A percentile compares a stretch with the other conserved stretches of the same genome.
phyloP scores from a whole-genome alignment of 23 tunicate species.

The Corella eumyota region DNA sequence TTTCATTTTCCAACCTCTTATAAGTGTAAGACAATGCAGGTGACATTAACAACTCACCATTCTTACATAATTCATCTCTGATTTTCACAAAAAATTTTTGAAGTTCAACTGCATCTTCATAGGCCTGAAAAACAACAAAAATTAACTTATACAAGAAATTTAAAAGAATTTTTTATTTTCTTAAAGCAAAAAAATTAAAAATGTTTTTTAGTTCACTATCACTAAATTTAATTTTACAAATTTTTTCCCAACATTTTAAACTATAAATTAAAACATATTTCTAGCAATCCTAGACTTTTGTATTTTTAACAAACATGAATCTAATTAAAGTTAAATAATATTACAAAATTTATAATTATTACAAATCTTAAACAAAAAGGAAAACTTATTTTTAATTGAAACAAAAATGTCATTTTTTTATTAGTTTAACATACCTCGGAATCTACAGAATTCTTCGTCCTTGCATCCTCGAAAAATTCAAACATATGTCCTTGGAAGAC shows the following conservation, averaged over 20 bases:
- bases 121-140: conserved; percentile 16
- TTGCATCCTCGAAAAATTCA: conserved; percentile 51
- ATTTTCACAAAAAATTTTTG: conserved; percentile 77
- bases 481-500: conserved; percentile 91
- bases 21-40: conserved; percentile 64
- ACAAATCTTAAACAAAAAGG: no score
- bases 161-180: neutral
- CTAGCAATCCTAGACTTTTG: no score
- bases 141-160: neutral
- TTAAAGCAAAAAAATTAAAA: conserved; percentile 1
- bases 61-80: conserved; percentile 82
- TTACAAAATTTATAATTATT: no score
- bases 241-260: no score
- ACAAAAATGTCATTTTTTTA: neutral
- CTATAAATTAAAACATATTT: no score
- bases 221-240: no score
- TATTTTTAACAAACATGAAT: no score
- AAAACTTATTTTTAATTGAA: no score
- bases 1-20: conserved; percentile 45
- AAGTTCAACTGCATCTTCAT: conserved; percentile 87
- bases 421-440: conserved; percentile 33
- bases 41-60: conserved; percentile 69
- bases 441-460: conserved; percentile 49
- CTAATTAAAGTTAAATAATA: no score
- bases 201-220: no score